Evolutionary conservation across 2,888 invertebrate genomes (phyloP).

Genomic region (Synergus laeviventris): DNA sequence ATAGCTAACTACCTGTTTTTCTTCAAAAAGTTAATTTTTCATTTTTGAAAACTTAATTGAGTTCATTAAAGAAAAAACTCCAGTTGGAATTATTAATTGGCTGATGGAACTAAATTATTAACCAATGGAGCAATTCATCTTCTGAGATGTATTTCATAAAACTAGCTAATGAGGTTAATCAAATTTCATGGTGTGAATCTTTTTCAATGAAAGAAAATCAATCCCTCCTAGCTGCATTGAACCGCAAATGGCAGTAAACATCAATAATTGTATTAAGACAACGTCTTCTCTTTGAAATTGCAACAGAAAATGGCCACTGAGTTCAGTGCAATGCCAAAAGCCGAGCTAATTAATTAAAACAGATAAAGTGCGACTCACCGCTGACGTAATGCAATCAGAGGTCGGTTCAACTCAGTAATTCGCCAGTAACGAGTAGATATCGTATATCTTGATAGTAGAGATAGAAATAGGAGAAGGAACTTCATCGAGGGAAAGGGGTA

Average conservation of each 20-base stretch:
- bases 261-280: not conserved
- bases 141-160: no score
- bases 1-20: not conserved
- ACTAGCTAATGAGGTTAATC: no score
- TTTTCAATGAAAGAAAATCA: not conserved
- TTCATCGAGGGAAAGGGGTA: conserved; percentile 15
- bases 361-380: conserved; percentile 40
- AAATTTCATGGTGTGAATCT: not conserved
- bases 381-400: conserved; percentile 48
- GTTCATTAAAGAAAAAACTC: no score
- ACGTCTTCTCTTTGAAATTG: not conserved
- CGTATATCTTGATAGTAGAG: conserved; percentile 41
- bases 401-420: conserved; percentile 49
- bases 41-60: no score
- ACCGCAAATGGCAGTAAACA: not conserved
- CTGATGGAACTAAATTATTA: no score
- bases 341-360: conserved; percentile 33
- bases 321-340: conserved; percentile 7
- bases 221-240: not conserved
- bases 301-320: conserved; percentile 27
- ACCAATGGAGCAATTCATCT: no score
- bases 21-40: no score
- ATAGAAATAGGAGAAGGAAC: conserved; percentile 10
- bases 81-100: no score
- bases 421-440: conserved; percentile 48